Evolutionary conservation across 1,140 invertebrate genomes (phyloP), one percentile per base, ranked within the genome.

Genomic region (Thaumatotibia leucotreta): DNA sequence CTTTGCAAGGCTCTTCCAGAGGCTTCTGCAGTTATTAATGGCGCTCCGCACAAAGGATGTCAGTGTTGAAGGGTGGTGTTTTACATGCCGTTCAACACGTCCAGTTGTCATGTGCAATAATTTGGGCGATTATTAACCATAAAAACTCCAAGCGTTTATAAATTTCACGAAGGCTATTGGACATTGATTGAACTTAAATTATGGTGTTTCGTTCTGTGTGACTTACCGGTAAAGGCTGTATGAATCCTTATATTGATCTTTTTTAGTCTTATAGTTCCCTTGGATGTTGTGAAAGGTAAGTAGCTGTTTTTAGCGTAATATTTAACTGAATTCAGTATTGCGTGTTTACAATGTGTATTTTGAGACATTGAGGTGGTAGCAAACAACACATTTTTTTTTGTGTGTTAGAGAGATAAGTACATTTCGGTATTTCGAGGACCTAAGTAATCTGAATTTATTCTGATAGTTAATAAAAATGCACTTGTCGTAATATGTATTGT

Each of bases 71-170:
- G 70, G 73, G 75, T 73, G 75, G 74, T 67, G 63, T 73, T 71
- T 65, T 74, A 35, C 66, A 61, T 75, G 76, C 73, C 78, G 68
- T 73, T 76, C 74, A 74, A 72, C 76, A 76, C 76, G 73, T 72
- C 69, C 69, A 71, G 62, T 75, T 81, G 76, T 79, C 78, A 77
- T 68, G 74, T 74, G 71, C 64, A 71, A 77, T 74, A 66, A 66
- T 72, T 86, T 84, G 77, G 79, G 79, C 69, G 65, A 74, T 80
- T 79, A 81, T 80, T 81, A 83, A 79, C 67, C 72, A 64, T 66
- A 66, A 75, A 75, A 72, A 50, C 10, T 50, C 64, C 64, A 31
- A 52, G 52, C 67, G 61, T 65, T 24, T 54, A 54, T 54, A 54
- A 54, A 24, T 54, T 54, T 54, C 50, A 24, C 22, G 11, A 50